These are phyloP conservation scores for Latrodectus elegans DNA, from an alignment of 2,888 invertebrate species.

Conservation along the genomic window DNA sequence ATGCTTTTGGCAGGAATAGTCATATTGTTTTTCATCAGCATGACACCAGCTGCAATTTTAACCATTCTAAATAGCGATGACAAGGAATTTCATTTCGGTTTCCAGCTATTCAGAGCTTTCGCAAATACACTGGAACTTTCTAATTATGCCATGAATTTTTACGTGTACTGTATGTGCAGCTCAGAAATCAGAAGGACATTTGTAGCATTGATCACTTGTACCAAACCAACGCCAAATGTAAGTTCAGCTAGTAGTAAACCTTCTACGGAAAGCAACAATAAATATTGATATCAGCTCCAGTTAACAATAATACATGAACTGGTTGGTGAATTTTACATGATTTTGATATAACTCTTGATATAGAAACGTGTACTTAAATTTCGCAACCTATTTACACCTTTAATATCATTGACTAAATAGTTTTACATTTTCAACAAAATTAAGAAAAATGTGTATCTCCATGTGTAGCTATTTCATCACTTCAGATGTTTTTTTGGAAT, in stretches of 20 bases:
- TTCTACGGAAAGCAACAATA: conserved; percentile 60
- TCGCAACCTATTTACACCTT: too few relatives aligned
- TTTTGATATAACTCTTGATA: too few relatives aligned
- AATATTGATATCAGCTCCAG: conserved; percentile 14
- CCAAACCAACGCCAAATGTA: conserved; percentile 28
- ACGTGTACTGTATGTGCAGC: conserved; percentile 76
- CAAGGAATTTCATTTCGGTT: conserved; percentile 72
- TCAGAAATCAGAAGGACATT: conserved; percentile 74
- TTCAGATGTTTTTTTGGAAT: too few relatives aligned
- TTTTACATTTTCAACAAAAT: too few relatives aligned
- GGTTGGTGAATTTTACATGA: too few relatives aligned
- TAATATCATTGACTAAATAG: too few relatives aligned
- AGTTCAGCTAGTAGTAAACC: conserved; percentile 60
- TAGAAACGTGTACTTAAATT: too few relatives aligned
- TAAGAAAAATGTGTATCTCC: too few relatives aligned
- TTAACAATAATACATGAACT: background rate
- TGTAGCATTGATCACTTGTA: conserved; percentile 68
- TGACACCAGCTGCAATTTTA: conserved; percentile 76
- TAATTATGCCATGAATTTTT: conserved; percentile 78
- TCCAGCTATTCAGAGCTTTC: conserved; percentile 76
- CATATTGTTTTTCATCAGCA: conserved; percentile 77
- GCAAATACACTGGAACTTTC: conserved; percentile 77
- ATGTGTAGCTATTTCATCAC: too few relatives aligned
- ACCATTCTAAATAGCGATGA: conserved; percentile 76
- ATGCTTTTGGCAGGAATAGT: conserved; percentile 76